A percentile compares a stretch with the other conserved stretches of the same genome.
Evolutionary conservation across 2,888 invertebrate genomes (phyloP).

Genomic region (Danaus chrysippus): DNA sequence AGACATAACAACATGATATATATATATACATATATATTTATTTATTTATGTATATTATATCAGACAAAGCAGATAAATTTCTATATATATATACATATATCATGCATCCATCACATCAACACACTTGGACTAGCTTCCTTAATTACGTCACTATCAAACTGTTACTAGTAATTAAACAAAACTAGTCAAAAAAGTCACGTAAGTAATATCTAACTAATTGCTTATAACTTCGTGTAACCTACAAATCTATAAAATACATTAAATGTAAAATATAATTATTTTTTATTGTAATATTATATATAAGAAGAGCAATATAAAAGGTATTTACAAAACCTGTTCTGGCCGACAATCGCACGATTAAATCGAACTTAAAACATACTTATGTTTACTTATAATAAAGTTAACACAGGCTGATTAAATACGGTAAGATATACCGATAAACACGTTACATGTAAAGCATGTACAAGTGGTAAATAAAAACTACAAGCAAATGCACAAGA

Average conservation of each 20-base stretch:
- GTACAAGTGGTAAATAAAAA: slow-evolving; percentile 40
- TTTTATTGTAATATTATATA: slow-evolving; percentile 24
- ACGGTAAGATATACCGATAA: slow-evolving; percentile 30
- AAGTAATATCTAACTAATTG: slow-evolving; percentile 49
- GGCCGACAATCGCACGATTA: slow-evolving; percentile 35
- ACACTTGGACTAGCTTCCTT: slow-evolving; percentile 78
- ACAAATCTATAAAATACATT: slow-evolving; percentile 28
- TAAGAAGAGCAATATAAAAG: slow-evolving; percentile 33
- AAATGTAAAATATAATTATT: slow-evolving; percentile 31
- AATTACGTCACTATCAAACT: slow-evolving; percentile 66
- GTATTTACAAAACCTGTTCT: slow-evolving; percentile 40
- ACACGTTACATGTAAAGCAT: slow-evolving; percentile 21
- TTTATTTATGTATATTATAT: slow-evolving; percentile 11
- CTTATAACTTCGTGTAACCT: slow-evolving; percentile 41
- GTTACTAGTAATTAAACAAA: slow-evolving; percentile 74
- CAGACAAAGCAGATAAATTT: slow-evolving; percentile 41
- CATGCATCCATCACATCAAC: slow-evolving; percentile 73
- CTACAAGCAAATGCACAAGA: slow-evolving; percentile 74
- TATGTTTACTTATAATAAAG: slow-evolving; percentile 33
- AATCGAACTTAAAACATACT: slow-evolving; percentile 33
- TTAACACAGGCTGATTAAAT: slow-evolving; percentile 35
- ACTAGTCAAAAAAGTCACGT: slow-evolving; percentile 66
- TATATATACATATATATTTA: slow-evolving; percentile 22
- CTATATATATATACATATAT: slow-evolving; percentile 54
- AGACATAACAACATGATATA: slow-evolving; percentile 34